Base-by-base conservation (phyloP, 2,797 vertebrate species). In the Ambastaia sidthimunki region DNA sequence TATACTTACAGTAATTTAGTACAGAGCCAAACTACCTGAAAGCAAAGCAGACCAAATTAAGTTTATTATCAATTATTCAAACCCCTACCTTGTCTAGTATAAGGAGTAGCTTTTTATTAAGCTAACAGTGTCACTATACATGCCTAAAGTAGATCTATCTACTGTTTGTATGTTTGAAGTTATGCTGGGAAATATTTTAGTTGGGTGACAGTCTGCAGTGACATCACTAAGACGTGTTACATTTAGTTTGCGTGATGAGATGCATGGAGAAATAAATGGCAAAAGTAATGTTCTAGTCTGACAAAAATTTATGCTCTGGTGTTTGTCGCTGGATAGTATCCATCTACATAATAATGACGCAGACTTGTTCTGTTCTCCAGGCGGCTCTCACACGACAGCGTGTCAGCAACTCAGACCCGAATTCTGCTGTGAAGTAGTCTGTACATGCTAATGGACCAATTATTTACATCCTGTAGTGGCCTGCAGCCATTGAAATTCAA, bases 381-480 rank as follows among this genome's bases (percentile, higher is more conserved):
- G 83, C 87, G 81, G 88, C 87, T 86, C 91, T 92, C 88, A 91
- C 91, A 92, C 89, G 92, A 91, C 91, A 90, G 89, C 85, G 89
- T 91, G 90, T 92, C 91, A 92, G 90, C 90, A 89, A 88, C 91
- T 90, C 89, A 90, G 90, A 86, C 87, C 91, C 83, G 87, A 87
- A 89, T 92, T 90, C 75, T 89, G 89, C 91, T 91, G 91, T 93
- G 92, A 94, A 94, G 92, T 94, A 92, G 93, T 91, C 90, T 90
- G 89, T 86, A 88, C 91, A 92, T 90, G 93, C 91, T 95, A 94
- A 94, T 94, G 93, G 92, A 91, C 89, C 92, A 92, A 94, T 95
- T 94, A 93, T 85, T 85, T 91, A 92, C 90, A 90, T 93, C 89
- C 90, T 92, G 89, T 90, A 88, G 87, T 93, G 91, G 84, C 89